These are phyloP conservation scores for Tenthredo distinguenda DNA, from an alignment of 2,888 invertebrate species.

Conservation along the genomic window DNA sequence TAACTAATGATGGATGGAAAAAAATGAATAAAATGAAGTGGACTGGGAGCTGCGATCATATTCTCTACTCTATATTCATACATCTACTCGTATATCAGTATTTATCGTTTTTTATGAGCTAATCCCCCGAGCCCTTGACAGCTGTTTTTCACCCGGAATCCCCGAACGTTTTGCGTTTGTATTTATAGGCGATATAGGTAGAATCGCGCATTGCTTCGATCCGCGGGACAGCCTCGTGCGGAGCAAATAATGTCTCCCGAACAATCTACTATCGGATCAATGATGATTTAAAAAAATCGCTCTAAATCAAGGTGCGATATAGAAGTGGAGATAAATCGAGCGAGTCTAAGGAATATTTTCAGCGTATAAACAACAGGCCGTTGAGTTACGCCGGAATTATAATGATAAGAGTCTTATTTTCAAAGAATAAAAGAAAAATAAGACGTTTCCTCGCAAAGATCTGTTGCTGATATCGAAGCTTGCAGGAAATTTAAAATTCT, in stretches of 20 bases:
- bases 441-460: neutral
- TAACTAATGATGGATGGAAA: slow-evolving; percentile 6
- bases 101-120: slow-evolving; percentile 64
- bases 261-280: neutral
- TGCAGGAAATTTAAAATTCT: neutral
- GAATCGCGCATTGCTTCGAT: slow-evolving; percentile 56
- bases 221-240: neutral
- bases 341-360: too few relatives aligned
- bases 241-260: neutral
- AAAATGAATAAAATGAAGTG: slow-evolving; percentile 10
- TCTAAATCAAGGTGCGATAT: too few relatives aligned
- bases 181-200: slow-evolving; percentile 71
- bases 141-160: slow-evolving; percentile 75
- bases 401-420: neutral
- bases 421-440: neutral
- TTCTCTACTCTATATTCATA: slow-evolving; percentile 2
- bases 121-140: slow-evolving; percentile 74
- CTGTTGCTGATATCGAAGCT: neutral
- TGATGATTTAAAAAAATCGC: neutral
- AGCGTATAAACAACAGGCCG: neutral
- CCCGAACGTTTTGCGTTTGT: slow-evolving; percentile 71
- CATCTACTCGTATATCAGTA: slow-evolving; percentile 24
- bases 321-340: too few relatives aligned
- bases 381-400: neutral
- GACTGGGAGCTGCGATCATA: neutral